Evolutionary conservation across 2,113 vertebrate species (phyloP).

Genomic region (Coptodon bakossiorum): DNA sequence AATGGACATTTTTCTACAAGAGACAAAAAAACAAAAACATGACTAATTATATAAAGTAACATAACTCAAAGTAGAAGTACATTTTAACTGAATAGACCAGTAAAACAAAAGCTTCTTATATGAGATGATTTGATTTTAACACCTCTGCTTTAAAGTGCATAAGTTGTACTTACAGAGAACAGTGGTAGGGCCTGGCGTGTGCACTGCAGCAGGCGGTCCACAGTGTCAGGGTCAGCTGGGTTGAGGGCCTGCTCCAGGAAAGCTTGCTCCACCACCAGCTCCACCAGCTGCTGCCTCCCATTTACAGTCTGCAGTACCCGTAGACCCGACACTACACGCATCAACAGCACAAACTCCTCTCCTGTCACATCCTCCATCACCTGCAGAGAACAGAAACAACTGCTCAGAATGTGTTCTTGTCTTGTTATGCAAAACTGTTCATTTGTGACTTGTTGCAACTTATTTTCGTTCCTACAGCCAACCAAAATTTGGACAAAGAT

Average conservation of each 20-base stretch:
- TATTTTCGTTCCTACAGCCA: background rate
- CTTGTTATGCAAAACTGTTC: background rate
- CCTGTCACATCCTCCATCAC: conserved; percentile 97
- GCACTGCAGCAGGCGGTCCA: conserved; percentile 95
- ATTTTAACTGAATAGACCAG: background rate
- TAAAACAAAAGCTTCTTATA: background rate
- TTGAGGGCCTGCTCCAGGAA: conserved; percentile 92
- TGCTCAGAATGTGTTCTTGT: background rate
- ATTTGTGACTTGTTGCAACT: background rate
- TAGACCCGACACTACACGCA: conserved; percentile 88
- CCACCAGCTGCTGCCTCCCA: conserved; percentile 90
- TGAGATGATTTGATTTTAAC: background rate
- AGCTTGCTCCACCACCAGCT: conserved; percentile 93
- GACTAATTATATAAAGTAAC: background rate
- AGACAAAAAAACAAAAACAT: background rate
- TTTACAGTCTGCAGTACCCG: conserved; percentile 91
- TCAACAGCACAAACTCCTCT: conserved; percentile 96
- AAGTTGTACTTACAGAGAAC: conserved; percentile 81
- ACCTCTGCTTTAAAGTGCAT: background rate
- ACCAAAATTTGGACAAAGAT: background rate
- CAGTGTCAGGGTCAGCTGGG: conserved; percentile 84
- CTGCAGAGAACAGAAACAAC: conserved; percentile 45
- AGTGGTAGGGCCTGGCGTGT: conserved; percentile 93
- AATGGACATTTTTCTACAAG: conserved; percentile 97
- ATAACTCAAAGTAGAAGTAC: background rate